Evolutionary conservation across 1,140 invertebrate species (phyloP), one percentile per base, ranked within the genome.

Genomic region (Drosophila rhopaloa): DNA sequence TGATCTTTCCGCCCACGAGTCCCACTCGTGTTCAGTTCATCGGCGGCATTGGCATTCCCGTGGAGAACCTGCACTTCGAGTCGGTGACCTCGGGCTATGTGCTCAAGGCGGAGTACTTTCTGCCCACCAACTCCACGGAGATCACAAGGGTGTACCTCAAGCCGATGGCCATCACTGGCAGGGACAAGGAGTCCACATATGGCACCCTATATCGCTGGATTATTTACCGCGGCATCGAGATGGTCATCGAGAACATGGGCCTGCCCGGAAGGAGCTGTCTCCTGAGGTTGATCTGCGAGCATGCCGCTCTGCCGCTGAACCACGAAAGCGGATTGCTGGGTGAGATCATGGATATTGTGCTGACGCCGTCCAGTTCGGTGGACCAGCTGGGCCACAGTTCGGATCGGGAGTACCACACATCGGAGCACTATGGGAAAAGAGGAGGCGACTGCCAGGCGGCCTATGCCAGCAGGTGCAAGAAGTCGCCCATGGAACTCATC

Each of bases 201-300:
- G 86, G 75, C 4, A 50, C 74, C 2, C 58, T 71, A 1, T 92
- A 92, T 44, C 81, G 91, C 16, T 92, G 91, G 91, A 65, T 90
- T n/a, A 70, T 92, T 13, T 92, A 92, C 46, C 81, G 79, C 4
- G 76, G 74, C 24, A 81, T 92, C n/a, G 91, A 91, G 62, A 84
- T 81, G 71, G 51, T 90, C 5, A 48, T 91, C 14, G 65, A 86
- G 37, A 91, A 94, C 67, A 94, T 94, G 77, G 94, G 95, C 8
- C 93, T 94, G 71, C 93, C 94, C 46, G 96, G 96, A 9, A 93
- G 94, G 54, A 93, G 93, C 53, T 97, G 96, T 88, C 93, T 97
- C 57, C 93, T 96, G 46, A 94, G 95, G 68, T 94, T 95, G 63
- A 95, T 97, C 91, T 97, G 96, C 85, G 96, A 97, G 90, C 94